phyloP scores from a whole-genome alignment of 2,888 invertebrate species.

The Brachyptera putata region DNA sequence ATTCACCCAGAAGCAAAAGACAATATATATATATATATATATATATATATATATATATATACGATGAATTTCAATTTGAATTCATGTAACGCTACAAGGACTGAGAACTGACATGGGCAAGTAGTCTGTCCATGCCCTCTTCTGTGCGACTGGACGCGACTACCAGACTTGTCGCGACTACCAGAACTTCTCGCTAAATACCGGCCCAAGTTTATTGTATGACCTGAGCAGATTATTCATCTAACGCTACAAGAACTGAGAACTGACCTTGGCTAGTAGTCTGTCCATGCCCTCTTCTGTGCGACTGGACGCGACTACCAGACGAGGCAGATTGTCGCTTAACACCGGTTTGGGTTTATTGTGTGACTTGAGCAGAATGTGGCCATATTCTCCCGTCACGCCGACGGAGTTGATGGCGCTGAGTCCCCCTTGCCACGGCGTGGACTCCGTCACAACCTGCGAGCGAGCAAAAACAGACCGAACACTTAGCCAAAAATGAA shows the following conservation, averaged over 20 bases:
- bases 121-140: constrained; percentile 42
- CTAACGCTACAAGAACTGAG: too few relatives aligned
- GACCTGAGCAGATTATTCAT: constrained; percentile 44
- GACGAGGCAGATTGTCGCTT: constrained; percentile 38
- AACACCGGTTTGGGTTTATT: background rate
- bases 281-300: constrained; percentile 46
- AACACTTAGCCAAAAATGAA: too few relatives aligned
- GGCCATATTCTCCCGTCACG: constrained; percentile 51
- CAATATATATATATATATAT: too few relatives aligned
- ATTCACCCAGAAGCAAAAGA: too few relatives aligned
- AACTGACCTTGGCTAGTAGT: constrained; percentile 36
- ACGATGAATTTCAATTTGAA: too few relatives aligned
- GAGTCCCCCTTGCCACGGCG: constrained; percentile 46
- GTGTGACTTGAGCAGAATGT: constrained; percentile 42
- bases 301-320: constrained; percentile 47
- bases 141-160: constrained; percentile 48
- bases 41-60: too few relatives aligned
- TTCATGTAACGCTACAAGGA: too few relatives aligned
- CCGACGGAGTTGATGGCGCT: constrained; percentile 55
- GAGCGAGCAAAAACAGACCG: background rate
- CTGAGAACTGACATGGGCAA: constrained; percentile 34
- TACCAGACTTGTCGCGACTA: constrained; percentile 45
- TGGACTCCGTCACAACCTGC: constrained; percentile 45
- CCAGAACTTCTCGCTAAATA: constrained; percentile 31
- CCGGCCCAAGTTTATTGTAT: background rate